Evolutionary conservation across 2,888 invertebrate species (phyloP).

Genomic region (Oeneis ivallda): DNA sequence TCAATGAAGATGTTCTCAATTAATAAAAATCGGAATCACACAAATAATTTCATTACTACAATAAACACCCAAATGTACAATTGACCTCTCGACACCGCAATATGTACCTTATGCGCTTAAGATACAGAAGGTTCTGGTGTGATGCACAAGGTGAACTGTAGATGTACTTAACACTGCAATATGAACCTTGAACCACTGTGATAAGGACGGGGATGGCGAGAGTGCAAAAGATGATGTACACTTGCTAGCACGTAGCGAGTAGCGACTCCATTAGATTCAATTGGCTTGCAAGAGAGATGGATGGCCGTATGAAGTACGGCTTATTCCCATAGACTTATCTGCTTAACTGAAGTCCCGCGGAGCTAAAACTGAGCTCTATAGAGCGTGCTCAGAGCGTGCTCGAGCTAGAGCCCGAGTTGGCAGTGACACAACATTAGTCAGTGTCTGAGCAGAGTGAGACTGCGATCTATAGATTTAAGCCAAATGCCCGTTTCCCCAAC

Average conservation of each 20-base stretch:
- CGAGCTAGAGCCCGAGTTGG: no score
- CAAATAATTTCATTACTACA: slow-evolving; percentile 24
- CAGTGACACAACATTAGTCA: no score
- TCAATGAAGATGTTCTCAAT: background rate
- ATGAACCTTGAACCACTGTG: background rate
- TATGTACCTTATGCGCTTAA: background rate
- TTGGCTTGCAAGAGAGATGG: slow-evolving; percentile 58
- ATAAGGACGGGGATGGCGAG: slow-evolving; percentile 21
- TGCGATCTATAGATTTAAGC: no score
- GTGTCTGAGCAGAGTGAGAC: no score
- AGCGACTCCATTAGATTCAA: slow-evolving; percentile 67
- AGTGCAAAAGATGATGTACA: slow-evolving; percentile 36
- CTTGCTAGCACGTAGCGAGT: slow-evolving; percentile 46
- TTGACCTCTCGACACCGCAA: slow-evolving; percentile 2
- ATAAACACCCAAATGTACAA: slow-evolving; percentile 22
- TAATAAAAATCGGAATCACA: slow-evolving; percentile 13
- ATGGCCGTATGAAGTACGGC: slow-evolving; percentile 40
- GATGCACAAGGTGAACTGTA: slow-evolving; percentile 1
- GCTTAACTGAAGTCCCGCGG: no score
- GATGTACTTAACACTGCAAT: background rate
- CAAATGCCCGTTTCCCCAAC: no score
- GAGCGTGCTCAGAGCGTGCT: no score
- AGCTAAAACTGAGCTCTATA: no score
- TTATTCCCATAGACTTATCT: background rate
- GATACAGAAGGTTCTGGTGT: background rate